Percentiles rank a stretch among this genome's conserved stretches.
phyloP scores from a whole-genome alignment of 1,140 invertebrate species.

The Drosophila triauraria region DNA sequence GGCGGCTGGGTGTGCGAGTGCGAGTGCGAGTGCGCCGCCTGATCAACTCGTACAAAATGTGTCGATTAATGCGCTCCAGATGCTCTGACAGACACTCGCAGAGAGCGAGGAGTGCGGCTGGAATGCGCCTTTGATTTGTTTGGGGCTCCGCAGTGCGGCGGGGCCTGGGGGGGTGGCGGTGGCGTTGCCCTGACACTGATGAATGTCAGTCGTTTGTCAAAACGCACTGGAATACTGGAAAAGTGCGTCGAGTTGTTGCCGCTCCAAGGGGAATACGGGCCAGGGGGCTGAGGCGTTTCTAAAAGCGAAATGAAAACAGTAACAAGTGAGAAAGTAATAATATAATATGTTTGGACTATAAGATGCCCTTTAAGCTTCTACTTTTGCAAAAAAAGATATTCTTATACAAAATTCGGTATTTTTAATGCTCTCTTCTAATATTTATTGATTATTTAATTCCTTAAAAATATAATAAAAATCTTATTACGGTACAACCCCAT shows the following conservation, averaged over 20 bases:
- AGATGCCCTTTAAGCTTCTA: background rate
- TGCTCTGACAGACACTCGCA: slow-evolving; percentile 59
- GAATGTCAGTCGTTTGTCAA: slow-evolving; percentile 83
- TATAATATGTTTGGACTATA: background rate
- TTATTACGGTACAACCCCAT: no score
- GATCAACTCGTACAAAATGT: slow-evolving; percentile 78
- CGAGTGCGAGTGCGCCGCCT: slow-evolving; percentile 25
- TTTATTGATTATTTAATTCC: no score
- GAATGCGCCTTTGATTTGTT: slow-evolving; percentile 81
- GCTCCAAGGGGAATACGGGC: slow-evolving; percentile 17
- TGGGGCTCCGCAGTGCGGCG: slow-evolving; percentile 46
- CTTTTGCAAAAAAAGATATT: no score
- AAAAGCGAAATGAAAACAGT: slow-evolving; percentile 62
- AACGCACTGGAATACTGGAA: slow-evolving; percentile 78
- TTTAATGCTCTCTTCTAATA: background rate
- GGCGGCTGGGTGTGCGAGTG: background rate
- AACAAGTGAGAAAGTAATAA: slow-evolving; percentile 28
- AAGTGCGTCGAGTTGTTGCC: slow-evolving; percentile 61
- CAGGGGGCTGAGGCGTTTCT: background rate
- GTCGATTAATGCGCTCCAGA: slow-evolving; percentile 83
- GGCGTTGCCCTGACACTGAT: slow-evolving; percentile 67
- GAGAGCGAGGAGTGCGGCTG: slow-evolving; percentile 48
- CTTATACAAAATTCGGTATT: background rate
- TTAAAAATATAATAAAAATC: no score
- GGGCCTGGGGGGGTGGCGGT: background rate